Evolutionary conservation across 2,113 vertebrate species (phyloP), one percentile per base, ranked within the genome.

Genomic region (Orycteropus afer): DNA sequence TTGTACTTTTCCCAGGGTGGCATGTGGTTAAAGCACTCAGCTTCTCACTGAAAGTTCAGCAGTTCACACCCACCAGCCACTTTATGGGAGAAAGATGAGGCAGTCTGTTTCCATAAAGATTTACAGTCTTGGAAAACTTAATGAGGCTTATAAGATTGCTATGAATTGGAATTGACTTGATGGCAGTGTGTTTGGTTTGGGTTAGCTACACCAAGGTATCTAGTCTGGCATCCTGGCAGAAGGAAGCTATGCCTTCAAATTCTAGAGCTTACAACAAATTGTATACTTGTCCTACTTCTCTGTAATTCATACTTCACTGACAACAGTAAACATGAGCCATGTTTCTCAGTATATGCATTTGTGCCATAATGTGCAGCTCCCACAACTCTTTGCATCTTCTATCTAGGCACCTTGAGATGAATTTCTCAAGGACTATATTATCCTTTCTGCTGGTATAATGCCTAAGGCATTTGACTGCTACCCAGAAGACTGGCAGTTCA

Each of bases 351-450:
- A 14, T 51, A 15, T n/a, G 1, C 37, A 65, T 73, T 63, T 79
- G 9, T 45, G 3, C 37, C 17, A 32, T 29, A 37, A 4, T 59
- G 71, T 10, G 18, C 51, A 22, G 40, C 34, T 34, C 18, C 0
- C 14, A 34, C n/a, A 29, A 20, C 13, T 0, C 74, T 69, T 34
- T 42, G 1, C 3, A 12, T 53, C 0, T 9, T 45, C 22, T 32
- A 6, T 55, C 20, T 13, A 40, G 17, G 32, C 22, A 80, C 7
- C 23, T 7, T 78, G 40, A 53, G 3, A 57, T 57, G n/a, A 34
- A 4, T 17, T 91, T 84, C 74, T 51, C 63, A 53, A 59, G 5
- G 47, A 25, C 9, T 45, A 13, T 12, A 47, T 74, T 86, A 47
- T 88, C 32, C 4, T 29, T 92, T 65, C n/a, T n/a, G n/a, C n/a